phyloP scores from a whole-genome alignment of 2,888 invertebrate species.

The Neoaliturus tenellus region DNA sequence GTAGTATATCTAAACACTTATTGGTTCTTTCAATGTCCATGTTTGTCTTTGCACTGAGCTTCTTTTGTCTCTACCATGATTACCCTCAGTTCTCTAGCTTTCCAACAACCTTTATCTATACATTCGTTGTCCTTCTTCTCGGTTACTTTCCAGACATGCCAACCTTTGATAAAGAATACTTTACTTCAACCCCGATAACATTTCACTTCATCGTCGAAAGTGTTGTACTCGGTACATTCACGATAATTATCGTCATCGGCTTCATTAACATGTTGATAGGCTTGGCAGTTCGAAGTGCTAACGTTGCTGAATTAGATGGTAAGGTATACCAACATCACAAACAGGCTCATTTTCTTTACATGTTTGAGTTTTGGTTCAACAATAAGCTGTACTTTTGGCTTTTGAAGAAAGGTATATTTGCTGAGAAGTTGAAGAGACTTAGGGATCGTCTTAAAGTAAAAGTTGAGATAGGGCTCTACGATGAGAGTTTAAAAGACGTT shows the following conservation, averaged over 20 bases:
- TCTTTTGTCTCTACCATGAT: slow-evolving; percentile 31
- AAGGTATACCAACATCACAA: slow-evolving; percentile 25
- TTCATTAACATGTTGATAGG: slow-evolving; percentile 37
- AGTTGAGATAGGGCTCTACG: not conserved
- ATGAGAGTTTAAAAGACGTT: not conserved
- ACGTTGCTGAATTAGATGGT: slow-evolving; percentile 11
- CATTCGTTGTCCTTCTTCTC: slow-evolving; percentile 18
- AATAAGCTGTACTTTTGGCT: not conserved
- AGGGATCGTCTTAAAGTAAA: not conserved
- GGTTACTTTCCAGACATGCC: slow-evolving; percentile 2
- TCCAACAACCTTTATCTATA: slow-evolving; percentile 22
- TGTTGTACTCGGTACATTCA: not conserved
- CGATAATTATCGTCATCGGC: not conserved
- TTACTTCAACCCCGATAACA: not conserved
- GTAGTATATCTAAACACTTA: slow-evolving; percentile 32
- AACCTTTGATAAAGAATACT: slow-evolving; percentile 3
- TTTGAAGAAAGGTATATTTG: not conserved
- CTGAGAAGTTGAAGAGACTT: not conserved
- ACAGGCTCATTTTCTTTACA: not conserved
- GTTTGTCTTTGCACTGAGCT: slow-evolving; percentile 32
- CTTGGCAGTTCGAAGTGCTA: slow-evolving; percentile 21
- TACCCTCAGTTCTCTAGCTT: slow-evolving; percentile 15
- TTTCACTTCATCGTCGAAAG: slow-evolving; percentile 35
- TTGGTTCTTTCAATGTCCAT: not conserved
- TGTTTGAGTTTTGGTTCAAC: slow-evolving; percentile 21